Base-by-base conservation (phyloP, 1,140 invertebrate genomes). In the Drosophila watanabei region DNA sequence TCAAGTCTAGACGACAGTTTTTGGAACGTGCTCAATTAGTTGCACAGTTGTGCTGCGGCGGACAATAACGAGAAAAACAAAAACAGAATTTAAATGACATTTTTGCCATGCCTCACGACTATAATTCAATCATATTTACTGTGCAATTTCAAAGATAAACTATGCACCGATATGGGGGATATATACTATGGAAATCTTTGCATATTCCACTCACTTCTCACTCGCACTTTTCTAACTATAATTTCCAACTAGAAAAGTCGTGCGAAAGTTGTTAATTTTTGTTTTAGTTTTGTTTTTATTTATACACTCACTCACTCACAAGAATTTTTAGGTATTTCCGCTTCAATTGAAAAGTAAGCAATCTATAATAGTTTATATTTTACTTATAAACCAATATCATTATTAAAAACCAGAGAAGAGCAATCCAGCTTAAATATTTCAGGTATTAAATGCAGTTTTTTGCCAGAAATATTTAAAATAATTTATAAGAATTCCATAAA, bases 1-100 rank as follows among this genome's bases (percentile, higher is more conserved):
- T 88, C 35, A 82, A 77, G 86, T 90, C 86, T 90, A 90, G 86
- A 90, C 86, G 86, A 89, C 86, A 89, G 59, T 82, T 85, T 79
- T 89, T 90, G 75, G 86, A 76, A 90, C 86, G 86, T 89, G 86
- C 86, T 89, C 82, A 90, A 86, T 90, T 90, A 86, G 81, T 75
- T 57, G 62, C 45, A 54, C 45, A 60, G 46, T 60, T 39, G 56
- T n/a, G 49, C n/a, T n/a, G 49, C n/a, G 48, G 54, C 5, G 33
- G 28, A 11, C 16, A 79, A 37, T 39, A 43, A 54, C 61, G 37
- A 48, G 68, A 51, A 60, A 52, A 66, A 66, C 73, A 80, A 80
- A 63, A 57, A 68, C 54, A 51, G 64, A 63, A 82, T 71, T 75
- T 71, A 56, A 79, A 86, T 79, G 51, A 63, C 66, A 85, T 77